Conservation (phyloP, 2,888 invertebrate genomes). For the Platynereis dumerilii region DNA sequence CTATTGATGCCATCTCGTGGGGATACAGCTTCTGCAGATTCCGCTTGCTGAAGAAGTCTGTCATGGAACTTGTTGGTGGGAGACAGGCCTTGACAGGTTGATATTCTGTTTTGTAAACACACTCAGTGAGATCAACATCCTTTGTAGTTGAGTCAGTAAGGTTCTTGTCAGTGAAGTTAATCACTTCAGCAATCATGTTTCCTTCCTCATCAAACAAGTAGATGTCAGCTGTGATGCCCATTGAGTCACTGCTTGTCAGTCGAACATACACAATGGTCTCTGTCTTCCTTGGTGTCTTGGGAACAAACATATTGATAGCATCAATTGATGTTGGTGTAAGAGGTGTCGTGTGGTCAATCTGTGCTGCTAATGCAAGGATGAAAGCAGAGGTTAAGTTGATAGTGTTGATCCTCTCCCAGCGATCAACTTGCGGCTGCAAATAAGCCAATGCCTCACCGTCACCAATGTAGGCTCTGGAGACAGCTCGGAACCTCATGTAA, state of each 20-base stretch:
- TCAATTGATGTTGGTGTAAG: constrained; percentile 9
- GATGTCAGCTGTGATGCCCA: constrained; percentile 12
- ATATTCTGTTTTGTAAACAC: constrained; percentile 21
- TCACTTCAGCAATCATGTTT: constrained; percentile 17
- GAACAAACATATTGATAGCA: not conserved
- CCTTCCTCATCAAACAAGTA: constrained; percentile 12
- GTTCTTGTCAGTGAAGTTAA: constrained; percentile 18
- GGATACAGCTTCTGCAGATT: constrained; percentile 19
- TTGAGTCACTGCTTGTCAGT: constrained; percentile 3
- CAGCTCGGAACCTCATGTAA: constrained; percentile 8
- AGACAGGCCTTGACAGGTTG: constrained; percentile 13
- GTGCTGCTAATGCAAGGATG: constrained; percentile 16
- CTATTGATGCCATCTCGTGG: constrained; percentile 6
- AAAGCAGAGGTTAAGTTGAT: constrained; percentile 13
- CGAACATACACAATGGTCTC: constrained; percentile 1
- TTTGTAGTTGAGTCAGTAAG: not conserved
- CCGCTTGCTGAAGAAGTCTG: constrained; percentile 1
- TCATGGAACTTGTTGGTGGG: constrained; percentile 7
- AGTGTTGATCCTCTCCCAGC: constrained; percentile 11
- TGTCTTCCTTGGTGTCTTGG: constrained; percentile 5
- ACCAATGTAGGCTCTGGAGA: constrained; percentile 10
- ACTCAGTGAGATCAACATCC: constrained; percentile 8
- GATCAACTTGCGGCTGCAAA: constrained; percentile 4
- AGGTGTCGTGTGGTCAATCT: constrained; percentile 7
- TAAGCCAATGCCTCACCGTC: constrained; percentile 17